Evolutionary conservation across 2,888 invertebrate species (phyloP).

Genomic region (Carcina quercana): DNA sequence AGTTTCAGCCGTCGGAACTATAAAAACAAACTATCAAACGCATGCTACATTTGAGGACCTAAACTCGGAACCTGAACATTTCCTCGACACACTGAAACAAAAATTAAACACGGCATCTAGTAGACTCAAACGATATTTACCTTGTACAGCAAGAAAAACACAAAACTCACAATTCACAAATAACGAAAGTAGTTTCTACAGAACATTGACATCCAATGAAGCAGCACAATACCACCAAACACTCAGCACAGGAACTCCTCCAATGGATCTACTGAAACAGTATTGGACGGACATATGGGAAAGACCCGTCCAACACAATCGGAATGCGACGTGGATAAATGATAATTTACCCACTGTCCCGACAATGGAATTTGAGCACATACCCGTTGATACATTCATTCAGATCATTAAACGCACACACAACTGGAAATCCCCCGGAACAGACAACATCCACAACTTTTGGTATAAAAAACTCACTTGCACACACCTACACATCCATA

Average conservation of each 20-base stretch:
- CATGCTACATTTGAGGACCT: slow-evolving; percentile 13
- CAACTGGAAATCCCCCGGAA: slow-evolving; percentile 13
- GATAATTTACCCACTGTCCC: slow-evolving; percentile 11
- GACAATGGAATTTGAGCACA: slow-evolving; percentile 14
- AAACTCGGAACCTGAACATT: slow-evolving; percentile 15
- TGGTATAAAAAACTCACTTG: slow-evolving; percentile 12
- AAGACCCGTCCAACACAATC: slow-evolving; percentile 6
- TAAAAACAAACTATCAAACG: slow-evolving; percentile 4
- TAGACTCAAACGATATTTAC: slow-evolving; percentile 15
- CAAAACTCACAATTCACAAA: slow-evolving; percentile 11
- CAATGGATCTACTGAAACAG: slow-evolving; percentile 3
- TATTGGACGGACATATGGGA: slow-evolving; percentile 16
- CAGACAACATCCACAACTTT: slow-evolving; percentile 13
- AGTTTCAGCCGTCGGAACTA: slow-evolving; percentile 10
- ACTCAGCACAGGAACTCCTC: slow-evolving; percentile 5
- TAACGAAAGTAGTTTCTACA: slow-evolving; percentile 16
- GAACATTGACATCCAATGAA: slow-evolving; percentile 2
- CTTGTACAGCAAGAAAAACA: slow-evolving; percentile 12
- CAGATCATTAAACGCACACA: slow-evolving; percentile 8
- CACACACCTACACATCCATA: slow-evolving; percentile 10
- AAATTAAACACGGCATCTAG: slow-evolving; percentile 13
- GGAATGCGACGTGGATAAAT: slow-evolving; percentile 13
- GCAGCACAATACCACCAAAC: background rate
- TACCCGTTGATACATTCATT: slow-evolving; percentile 8
- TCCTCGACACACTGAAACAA: slow-evolving; percentile 15